Percentiles rank a stretch among this genome's conserved stretches.
These are phyloP conservation scores for Pseudopipra pipra DNA, from an alignment of 2,113 vertebrate species.

Conservation along the genomic window DNA sequence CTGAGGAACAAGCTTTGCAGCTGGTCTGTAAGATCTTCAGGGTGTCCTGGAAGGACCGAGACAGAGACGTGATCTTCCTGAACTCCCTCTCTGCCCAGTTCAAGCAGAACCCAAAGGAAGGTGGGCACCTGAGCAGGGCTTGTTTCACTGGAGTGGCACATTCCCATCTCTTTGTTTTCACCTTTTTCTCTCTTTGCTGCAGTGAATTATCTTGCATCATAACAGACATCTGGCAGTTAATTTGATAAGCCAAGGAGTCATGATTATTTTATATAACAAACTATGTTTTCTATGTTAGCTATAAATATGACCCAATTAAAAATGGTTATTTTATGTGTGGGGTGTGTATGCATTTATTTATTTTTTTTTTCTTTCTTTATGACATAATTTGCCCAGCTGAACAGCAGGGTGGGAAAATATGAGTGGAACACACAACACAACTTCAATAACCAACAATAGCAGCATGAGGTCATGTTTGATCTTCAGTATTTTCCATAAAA, in stretches of 20 bases:
- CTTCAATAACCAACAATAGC: not conserved
- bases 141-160: not conserved
- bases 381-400: not conserved
- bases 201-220: not conserved
- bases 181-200: not conserved
- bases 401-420: not conserved
- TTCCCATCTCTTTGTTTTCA: not conserved
- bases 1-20: conserved; percentile 95
- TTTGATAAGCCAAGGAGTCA: not conserved
- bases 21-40: conserved; percentile 98
- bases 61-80: conserved; percentile 95
- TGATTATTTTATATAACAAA: not conserved
- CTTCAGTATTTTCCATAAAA: not conserved
- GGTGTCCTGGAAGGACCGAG: conserved; percentile 97
- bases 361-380: not conserved
- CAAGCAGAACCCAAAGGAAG: conserved; percentile 91
- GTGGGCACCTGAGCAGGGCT: conserved; percentile 59
- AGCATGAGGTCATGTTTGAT: not conserved
- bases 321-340: not conserved
- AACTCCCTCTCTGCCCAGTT: conserved; percentile 92
- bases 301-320: not conserved
- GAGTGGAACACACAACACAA: not conserved
- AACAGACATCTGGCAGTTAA: not conserved
- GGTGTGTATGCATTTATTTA: not conserved
- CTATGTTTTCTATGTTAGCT: not conserved